Base-by-base conservation (phyloP, 2,888 invertebrate genomes). In the Rhingia campestris region DNA sequence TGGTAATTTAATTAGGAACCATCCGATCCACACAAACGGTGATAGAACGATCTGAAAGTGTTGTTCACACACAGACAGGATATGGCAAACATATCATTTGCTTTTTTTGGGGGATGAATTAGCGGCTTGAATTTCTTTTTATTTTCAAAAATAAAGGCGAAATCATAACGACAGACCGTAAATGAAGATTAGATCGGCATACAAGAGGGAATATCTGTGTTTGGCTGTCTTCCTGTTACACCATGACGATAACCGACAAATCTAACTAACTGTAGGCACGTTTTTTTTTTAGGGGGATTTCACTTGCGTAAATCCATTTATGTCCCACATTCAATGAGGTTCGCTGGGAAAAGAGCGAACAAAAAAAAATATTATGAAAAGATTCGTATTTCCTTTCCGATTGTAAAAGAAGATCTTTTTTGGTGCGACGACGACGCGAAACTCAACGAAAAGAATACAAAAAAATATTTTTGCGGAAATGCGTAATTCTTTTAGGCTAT, bases 1-100 rank as follows among this genome's bases (percentile, higher is more conserved):
- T 84, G 84, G 69, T 84, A 84, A 84, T 84, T 84, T 69, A 84
- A 84, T 84, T 79, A 84, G 84, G 69, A 80, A 84, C 61, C 47
- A 81, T 80, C 56, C 54, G 53, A 53, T 37, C 32, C n/a, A 4
- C 37, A 32, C 6, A 35, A 22, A 22, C 4, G n/a, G 10, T 30
- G 37, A 6, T 12, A 35, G 14, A 56, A 7, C 39, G 54, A 63
- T 56, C 9, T 35, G 22, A 59, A 66, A 64, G 63, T 56, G 59
- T 59, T 72, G 22, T 72, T 45, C 64, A 56, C 61, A 63, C 41
- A 64, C 69, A 77, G 63, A 73, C 82, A 82, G 82, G 82, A 82
- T 82, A 82, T 66, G 67, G 43, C 73, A 73, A 79, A 73, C 82
- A 63, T 82, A 82, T 82, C 67, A 73, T 73, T 79, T 82, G 67